Base-by-base conservation (phyloP, 2,888 invertebrate genomes). In the Ceraclea dissimilis region DNA sequence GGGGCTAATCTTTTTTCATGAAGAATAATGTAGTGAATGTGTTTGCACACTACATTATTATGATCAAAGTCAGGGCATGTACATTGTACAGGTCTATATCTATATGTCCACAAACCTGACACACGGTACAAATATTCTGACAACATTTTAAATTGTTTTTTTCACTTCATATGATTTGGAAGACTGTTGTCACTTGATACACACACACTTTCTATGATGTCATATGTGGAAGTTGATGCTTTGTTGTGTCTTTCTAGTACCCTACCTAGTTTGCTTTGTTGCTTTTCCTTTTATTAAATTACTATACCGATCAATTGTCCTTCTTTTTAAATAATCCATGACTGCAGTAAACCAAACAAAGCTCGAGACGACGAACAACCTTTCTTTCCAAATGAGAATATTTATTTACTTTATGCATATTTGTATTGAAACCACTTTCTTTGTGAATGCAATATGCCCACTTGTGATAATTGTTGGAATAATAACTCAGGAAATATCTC, bases 341-440 rank as follows among this genome's bases (percentile, higher is more conserved):
- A n/a, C n/a, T n/a, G n/a, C n/a, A n/a, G n/a, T n/a, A n/a, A n/a
- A n/a, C n/a, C n/a, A n/a, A n/a, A n/a, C n/a, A n/a, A n/a, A n/a
- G n/a, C n/a, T n/a, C n/a, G n/a, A n/a, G n/a, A n/a, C n/a, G n/a
- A n/a, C n/a, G n/a, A n/a, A n/a, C n/a, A n/a, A n/a, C n/a, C n/a
- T n/a, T n/a, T n/a, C n/a, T n/a, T n/a, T 57, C 5, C 54, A 50
- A 62, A 56, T 60, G 34, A n/a, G n/a, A n/a, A n/a, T n/a, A n/a
- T n/a, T n/a, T n/a, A n/a, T n/a, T 62, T 56, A 50, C 63, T 59
- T 59, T 60, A 62, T 44, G 55, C 54, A 31, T 56, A 54, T 59
- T n/a, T n/a, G n/a, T n/a, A n/a, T n/a, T n/a, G n/a, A n/a, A n/a
- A n/a, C n/a, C n/a, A n/a, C n/a, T n/a, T n/a, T n/a, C n/a, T n/a